A percentile compares a stretch with the other conserved stretches of the same genome.
These are phyloP conservation scores for Moxostoma hubbsi DNA, from an alignment of 2,797 vertebrate genomes.

Conservation along the genomic window DNA sequence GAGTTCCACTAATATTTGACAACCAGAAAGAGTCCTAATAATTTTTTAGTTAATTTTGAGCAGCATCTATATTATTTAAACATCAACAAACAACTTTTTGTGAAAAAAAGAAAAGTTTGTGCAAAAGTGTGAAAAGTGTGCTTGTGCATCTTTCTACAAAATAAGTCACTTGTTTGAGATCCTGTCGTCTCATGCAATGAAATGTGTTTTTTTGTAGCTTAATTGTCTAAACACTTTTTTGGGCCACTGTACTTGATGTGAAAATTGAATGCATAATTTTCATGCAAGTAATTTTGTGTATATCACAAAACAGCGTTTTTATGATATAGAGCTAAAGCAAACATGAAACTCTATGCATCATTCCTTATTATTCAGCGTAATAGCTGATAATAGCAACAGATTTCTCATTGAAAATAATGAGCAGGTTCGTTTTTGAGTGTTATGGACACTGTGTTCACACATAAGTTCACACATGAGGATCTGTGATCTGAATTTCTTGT, in stretches of 20 bases:
- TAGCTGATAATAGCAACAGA: constrained; percentile 48
- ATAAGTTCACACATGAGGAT: constrained; percentile 50
- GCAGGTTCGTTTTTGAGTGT: constrained; percentile 44
- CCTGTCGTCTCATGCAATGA: background rate
- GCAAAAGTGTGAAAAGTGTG: background rate
- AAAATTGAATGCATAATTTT: no score
- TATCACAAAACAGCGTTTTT: background rate
- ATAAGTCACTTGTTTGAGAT: background rate
- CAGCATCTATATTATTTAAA: background rate
- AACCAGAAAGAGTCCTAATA: background rate
- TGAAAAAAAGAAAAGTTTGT: no score
- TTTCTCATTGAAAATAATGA: constrained; percentile 50
- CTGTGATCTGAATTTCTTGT: constrained; percentile 43
- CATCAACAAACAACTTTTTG: background rate
- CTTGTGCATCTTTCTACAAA: background rate
- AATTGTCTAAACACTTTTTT: background rate
- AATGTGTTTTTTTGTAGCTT: background rate
- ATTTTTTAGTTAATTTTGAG: background rate
- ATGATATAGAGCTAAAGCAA: constrained; percentile 9
- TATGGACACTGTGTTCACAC: constrained; percentile 48
- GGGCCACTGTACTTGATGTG: no score
- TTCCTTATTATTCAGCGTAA: constrained; percentile 35
- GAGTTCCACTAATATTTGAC: background rate
- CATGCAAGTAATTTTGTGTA: no score
- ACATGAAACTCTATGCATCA: constrained; percentile 28